These are phyloP conservation scores for Hemicrepidius hirtus DNA, from an alignment of 2,888 invertebrate genomes.

Conservation along the genomic window DNA sequence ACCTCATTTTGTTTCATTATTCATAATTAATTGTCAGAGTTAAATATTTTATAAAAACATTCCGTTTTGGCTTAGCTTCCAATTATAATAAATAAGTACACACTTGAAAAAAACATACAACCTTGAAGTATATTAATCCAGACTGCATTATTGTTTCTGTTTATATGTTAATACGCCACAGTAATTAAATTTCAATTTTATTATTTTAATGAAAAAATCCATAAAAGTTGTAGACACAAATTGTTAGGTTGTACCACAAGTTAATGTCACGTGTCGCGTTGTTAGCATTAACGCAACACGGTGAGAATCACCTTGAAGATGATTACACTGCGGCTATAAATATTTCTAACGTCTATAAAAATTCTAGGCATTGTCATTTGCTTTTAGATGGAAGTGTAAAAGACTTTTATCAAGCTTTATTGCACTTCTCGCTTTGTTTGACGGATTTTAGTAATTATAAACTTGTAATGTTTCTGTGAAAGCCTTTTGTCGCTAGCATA, in stretches of 20 bases:
- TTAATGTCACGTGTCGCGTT: constrained; percentile 10
- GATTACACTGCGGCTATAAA: constrained; percentile 38
- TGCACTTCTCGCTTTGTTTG: constrained; percentile 8
- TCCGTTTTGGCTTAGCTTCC: too few relatives aligned
- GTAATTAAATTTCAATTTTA: constrained; percentile 5
- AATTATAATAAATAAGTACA: too few relatives aligned
- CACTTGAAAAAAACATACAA: too few relatives aligned
- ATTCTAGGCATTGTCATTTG: constrained; percentile 36
- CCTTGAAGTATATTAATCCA: too few relatives aligned
- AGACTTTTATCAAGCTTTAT: background rate
- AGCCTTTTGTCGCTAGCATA: too few relatives aligned
- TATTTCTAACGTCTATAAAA: constrained; percentile 43
- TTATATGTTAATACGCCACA: background rate
- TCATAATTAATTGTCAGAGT: too few relatives aligned
- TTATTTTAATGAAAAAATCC: constrained; percentile 20
- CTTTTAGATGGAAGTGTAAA: constrained; percentile 2
- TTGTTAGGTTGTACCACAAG: background rate
- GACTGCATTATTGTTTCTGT: background rate
- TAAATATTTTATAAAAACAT: too few relatives aligned
- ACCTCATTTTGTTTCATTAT: too few relatives aligned
- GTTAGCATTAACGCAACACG: constrained; percentile 32
- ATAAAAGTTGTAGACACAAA: constrained; percentile 10
- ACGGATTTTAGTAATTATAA: background rate
- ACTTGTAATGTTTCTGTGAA: too few relatives aligned
- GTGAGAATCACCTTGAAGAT: constrained; percentile 48